Conservation (phyloP, 2,113 vertebrate genomes). For the Hiodon alosoides region DNA sequence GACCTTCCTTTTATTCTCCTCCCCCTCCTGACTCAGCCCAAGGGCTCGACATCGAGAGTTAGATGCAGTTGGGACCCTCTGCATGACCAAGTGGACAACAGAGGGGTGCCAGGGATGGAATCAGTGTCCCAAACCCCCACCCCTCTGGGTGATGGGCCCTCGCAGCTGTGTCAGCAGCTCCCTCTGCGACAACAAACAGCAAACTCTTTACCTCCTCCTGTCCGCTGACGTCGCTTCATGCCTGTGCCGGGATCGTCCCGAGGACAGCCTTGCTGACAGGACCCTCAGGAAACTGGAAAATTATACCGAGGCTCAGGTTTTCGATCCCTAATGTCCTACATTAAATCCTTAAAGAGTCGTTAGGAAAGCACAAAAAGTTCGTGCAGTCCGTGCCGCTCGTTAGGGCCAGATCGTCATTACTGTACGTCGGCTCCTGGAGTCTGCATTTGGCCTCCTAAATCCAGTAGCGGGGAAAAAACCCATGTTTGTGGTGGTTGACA, state of each 20-base stretch:
- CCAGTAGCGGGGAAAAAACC: conserved; percentile 33
- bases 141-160: not conserved
- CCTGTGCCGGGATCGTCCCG: conserved; percentile 39
- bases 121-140: not conserved
- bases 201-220: conserved; percentile 47
- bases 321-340: too few species aligned
- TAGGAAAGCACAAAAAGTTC: too few species aligned
- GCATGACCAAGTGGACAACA: not conserved
- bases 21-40: too few species aligned
- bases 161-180: conserved; percentile 26
- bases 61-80: not conserved
- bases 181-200: conserved; percentile 58
- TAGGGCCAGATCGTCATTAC: not conserved
- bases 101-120: not conserved
- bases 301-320: not conserved
- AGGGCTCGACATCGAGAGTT: too few species aligned
- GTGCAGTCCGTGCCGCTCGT: not conserved
- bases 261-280: conserved; percentile 29
- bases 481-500: conserved; percentile 29
- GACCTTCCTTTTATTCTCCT: not conserved
- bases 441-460: conserved; percentile 21
- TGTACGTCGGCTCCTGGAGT: not conserved
- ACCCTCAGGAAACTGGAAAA: not conserved
- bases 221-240: conserved; percentile 47
- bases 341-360: too few species aligned